A percentile compares a stretch with the other conserved stretches of the same genome.
These are phyloP conservation scores for Cecropterus lyciades DNA, from an alignment of 1,140 invertebrate species.

Conservation along the genomic window DNA sequence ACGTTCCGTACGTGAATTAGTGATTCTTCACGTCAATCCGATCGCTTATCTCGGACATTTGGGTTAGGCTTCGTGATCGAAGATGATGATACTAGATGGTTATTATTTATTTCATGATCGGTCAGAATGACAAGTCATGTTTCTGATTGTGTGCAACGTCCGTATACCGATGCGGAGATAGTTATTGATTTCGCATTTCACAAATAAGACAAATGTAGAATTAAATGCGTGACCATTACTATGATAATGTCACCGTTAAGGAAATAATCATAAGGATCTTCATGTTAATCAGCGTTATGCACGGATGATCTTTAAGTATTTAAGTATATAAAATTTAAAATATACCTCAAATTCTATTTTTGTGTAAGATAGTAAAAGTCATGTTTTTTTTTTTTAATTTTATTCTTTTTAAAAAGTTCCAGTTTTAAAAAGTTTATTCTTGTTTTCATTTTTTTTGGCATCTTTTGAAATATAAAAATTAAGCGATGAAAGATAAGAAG, in stretches of 20 bases:
- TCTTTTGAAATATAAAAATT: too few relatives aligned
- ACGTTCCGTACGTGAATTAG: constrained; percentile 55
- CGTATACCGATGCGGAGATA: constrained; percentile 24
- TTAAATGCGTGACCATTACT: neutral
- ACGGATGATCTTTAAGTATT: too few relatives aligned
- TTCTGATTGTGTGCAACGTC: constrained; percentile 50
- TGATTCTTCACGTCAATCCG: constrained; percentile 74
- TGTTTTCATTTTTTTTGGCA: too few relatives aligned
- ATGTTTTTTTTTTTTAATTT: too few relatives aligned
- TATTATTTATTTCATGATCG: constrained; percentile 71
- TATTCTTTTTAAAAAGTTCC: too few relatives aligned
- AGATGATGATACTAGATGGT: constrained; percentile 57
- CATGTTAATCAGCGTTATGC: too few relatives aligned
- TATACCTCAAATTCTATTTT: too few relatives aligned
- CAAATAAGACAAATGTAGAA: constrained; percentile 28
- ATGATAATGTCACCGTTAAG: neutral
- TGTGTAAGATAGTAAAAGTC: too few relatives aligned
- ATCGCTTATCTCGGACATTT: constrained; percentile 73
- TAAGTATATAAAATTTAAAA: too few relatives aligned
- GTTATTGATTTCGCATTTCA: constrained; percentile 31
- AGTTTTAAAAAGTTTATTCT: too few relatives aligned
- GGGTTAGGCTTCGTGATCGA: constrained; percentile 72
- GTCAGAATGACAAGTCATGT: constrained; percentile 71
- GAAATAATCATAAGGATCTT: neutral
- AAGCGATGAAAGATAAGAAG: too few relatives aligned